phyloP scores from a whole-genome alignment of 2,888 invertebrate species.

The Lithophane leautieri region DNA sequence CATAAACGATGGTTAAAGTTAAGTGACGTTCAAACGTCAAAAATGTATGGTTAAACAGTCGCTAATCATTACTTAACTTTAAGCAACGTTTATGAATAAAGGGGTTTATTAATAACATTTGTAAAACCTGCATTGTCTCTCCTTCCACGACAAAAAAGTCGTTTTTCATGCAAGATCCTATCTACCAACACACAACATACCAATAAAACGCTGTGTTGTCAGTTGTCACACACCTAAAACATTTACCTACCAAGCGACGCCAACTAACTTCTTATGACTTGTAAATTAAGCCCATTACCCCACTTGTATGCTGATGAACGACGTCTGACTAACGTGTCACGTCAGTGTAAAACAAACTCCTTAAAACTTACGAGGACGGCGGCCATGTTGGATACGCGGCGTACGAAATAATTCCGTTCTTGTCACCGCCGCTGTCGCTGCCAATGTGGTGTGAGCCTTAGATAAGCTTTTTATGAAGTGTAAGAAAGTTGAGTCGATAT shows the following conservation, averaged over 20 bases:
- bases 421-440: slow-evolving; percentile 9
- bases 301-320: slow-evolving; percentile 56
- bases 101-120: neutral
- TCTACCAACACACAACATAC: neutral
- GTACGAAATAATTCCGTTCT: slow-evolving; percentile 46
- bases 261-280: slow-evolving; percentile 54
- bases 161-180: neutral
- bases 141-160: neutral
- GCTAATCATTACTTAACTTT: too few relatives aligned
- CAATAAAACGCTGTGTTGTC: slow-evolving; percentile 12
- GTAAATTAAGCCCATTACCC: slow-evolving; percentile 53
- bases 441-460: slow-evolving; percentile 11
- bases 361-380: slow-evolving; percentile 42
- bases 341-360: slow-evolving; percentile 57
- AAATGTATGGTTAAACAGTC: too few relatives aligned
- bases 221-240: slow-evolving; percentile 5
- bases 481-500: slow-evolving; percentile 31
- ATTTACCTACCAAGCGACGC: slow-evolving; percentile 1
- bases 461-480: slow-evolving; percentile 55
- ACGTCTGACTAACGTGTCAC: slow-evolving; percentile 48
- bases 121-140: neutral
- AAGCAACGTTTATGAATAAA: too few relatives aligned
- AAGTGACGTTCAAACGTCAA: too few relatives aligned
- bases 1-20: too few relatives aligned
- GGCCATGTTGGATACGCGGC: slow-evolving; percentile 41